These are phyloP conservation scores for Barnardius zonarius DNA, from an alignment of 2,113 vertebrate genomes.

Conservation along the genomic window DNA sequence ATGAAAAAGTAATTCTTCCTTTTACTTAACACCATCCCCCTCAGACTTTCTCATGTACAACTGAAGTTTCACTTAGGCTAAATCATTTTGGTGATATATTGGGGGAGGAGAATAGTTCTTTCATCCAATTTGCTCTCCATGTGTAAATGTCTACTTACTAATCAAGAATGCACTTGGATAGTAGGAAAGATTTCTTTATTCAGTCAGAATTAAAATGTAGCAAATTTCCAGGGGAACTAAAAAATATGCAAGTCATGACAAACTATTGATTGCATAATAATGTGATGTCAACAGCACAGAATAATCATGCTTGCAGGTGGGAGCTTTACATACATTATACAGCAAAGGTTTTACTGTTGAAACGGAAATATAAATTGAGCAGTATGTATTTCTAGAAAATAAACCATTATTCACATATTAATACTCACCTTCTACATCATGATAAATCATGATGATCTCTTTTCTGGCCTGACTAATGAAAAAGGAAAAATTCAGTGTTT, in stretches of 20 bases:
- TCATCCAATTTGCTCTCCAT: not conserved
- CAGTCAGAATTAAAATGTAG: not conserved
- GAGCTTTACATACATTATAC: slow-evolving; percentile 23
- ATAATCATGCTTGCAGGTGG: slow-evolving; percentile 31
- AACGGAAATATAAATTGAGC: not conserved
- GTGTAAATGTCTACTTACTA: not conserved
- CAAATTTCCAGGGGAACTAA: slow-evolving; percentile 17
- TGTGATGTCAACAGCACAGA: not conserved
- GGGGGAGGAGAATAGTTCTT: not conserved
- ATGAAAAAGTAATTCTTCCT: not conserved
- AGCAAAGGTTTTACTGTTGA: not conserved
- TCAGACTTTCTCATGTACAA: not conserved
- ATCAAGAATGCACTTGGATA: not conserved
- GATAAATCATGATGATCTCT: not conserved
- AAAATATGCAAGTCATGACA: slow-evolving; percentile 39
- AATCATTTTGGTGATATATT: not conserved
- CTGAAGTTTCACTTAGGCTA: not conserved
- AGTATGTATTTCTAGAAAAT: slow-evolving; percentile 1
- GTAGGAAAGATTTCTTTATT: not conserved
- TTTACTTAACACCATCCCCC: not conserved
- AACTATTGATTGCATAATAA: slow-evolving; percentile 41
- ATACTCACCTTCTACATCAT: not conserved
- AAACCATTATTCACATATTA: not conserved
- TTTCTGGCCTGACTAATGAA: slow-evolving; percentile 24
- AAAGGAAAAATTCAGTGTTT: slow-evolving; percentile 30